Evolutionary conservation across 2,797 vertebrate genomes (phyloP).

Genomic region (Dendrocincla tyrannina): DNA sequence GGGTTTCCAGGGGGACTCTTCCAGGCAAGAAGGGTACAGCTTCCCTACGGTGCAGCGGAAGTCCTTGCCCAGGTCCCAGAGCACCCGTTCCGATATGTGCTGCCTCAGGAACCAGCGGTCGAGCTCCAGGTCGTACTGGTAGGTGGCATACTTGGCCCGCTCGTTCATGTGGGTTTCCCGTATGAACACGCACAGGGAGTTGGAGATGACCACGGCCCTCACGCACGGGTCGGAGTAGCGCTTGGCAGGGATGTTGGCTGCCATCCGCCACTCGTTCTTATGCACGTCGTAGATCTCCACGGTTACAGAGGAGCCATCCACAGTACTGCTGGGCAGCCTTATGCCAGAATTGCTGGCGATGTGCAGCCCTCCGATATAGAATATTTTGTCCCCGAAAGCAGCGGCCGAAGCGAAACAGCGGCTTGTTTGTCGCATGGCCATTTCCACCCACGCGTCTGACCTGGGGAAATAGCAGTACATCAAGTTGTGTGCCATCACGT

Average conservation of each 20-base stretch:
- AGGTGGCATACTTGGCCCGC: constrained; percentile 93
- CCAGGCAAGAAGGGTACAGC: constrained; percentile 96
- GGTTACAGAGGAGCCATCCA: constrained; percentile 91
- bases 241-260: constrained; percentile 94
- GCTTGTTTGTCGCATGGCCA: constrained; percentile 93
- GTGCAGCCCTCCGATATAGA: constrained; percentile 94
- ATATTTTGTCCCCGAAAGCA: constrained; percentile 92
- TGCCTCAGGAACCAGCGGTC: constrained; percentile 94
- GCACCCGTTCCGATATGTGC: constrained; percentile 92
- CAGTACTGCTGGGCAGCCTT: constrained; percentile 87
- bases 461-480: constrained; percentile 96
- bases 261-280: constrained; percentile 94
- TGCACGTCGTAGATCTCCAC: constrained; percentile 95
- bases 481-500: constrained; percentile 93
- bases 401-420: constrained; percentile 94
- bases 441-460: constrained; percentile 94
- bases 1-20: constrained; percentile 97
- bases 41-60: constrained; percentile 96
- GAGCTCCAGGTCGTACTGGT: constrained; percentile 90
- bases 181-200: constrained; percentile 93
- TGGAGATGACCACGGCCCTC: constrained; percentile 90
- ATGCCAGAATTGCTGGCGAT: constrained; percentile 91
- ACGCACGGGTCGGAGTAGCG: constrained; percentile 93
- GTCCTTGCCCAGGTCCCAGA: constrained; percentile 96
- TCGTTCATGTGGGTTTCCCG: constrained; percentile 96